phyloP scores from a whole-genome alignment of 2,113 vertebrate species.

The Herpailurus yagouaroundi region DNA sequence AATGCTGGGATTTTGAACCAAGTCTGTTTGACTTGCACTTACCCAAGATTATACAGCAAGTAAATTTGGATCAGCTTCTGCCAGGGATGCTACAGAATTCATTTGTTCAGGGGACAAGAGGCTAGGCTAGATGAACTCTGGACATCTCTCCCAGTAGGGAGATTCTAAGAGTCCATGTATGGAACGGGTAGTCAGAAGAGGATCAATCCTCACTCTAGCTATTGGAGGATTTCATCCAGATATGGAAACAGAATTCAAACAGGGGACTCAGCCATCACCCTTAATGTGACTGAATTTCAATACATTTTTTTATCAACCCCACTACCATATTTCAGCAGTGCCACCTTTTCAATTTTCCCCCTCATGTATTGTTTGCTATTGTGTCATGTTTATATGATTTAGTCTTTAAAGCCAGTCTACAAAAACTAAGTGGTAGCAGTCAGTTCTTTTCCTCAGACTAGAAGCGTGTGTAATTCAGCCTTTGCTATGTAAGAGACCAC shows the following conservation, averaged over 20 bases:
- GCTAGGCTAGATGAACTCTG: neutral
- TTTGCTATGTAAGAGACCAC: neutral
- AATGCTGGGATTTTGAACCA: neutral
- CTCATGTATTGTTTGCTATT: neutral
- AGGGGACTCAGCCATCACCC: neutral
- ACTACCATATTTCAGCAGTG: neutral
- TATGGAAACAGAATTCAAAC: conserved; percentile 19
- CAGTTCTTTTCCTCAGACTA: neutral
- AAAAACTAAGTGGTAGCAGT: neutral
- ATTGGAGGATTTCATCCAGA: neutral
- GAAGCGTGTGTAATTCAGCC: neutral
- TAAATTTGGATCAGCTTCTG: neutral
- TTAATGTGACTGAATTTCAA: neutral
- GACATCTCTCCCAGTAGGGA: neutral
- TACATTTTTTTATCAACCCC: neutral
- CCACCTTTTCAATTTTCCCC: neutral
- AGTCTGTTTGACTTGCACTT: neutral
- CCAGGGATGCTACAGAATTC: neutral
- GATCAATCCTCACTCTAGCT: neutral
- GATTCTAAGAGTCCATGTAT: neutral
- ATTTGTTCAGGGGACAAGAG: neutral
- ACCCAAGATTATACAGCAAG: neutral
- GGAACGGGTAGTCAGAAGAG: neutral
- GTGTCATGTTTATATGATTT: neutral
- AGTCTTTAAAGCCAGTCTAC: neutral